Conservation (phyloP, 2,113 vertebrate genomes). For the Pituophis catenifer region DNA sequence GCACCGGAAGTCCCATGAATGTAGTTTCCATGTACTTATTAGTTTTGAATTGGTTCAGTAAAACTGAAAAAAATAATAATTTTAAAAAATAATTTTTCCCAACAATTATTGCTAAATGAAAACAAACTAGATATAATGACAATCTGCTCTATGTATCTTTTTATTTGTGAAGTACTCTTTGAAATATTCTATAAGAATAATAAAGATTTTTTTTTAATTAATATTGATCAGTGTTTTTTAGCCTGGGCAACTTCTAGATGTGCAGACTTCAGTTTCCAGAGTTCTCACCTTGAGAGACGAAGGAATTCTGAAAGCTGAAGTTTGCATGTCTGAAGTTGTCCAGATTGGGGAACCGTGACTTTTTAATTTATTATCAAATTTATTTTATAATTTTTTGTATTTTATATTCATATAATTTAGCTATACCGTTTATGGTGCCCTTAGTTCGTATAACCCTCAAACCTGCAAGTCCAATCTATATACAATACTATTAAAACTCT, state of each 20-base stretch:
- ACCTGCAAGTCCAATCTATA: neutral
- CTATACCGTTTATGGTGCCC: neutral
- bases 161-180: neutral
- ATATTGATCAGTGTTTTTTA: neutral
- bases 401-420: neutral
- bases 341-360: neutral
- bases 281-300: neutral
- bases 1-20: too few relatives aligned
- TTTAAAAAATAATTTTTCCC: neutral
- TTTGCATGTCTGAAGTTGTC: neutral
- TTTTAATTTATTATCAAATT: neutral
- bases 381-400: too few relatives aligned
- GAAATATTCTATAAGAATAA: neutral
- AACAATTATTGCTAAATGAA: neutral
- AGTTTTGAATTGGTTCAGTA: neutral
- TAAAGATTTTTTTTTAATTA: neutral
- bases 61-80: neutral
- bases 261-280: neutral
- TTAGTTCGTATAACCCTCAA: neutral
- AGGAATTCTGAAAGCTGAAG: neutral
- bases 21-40: neutral
- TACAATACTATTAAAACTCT: too few relatives aligned
- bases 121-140: neutral
- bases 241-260: neutral
- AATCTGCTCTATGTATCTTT: neutral